Evolutionary conservation across 53 echinoderm and acorn worm species (phyloP).

Genomic region (Patiria pectinifera): DNA sequence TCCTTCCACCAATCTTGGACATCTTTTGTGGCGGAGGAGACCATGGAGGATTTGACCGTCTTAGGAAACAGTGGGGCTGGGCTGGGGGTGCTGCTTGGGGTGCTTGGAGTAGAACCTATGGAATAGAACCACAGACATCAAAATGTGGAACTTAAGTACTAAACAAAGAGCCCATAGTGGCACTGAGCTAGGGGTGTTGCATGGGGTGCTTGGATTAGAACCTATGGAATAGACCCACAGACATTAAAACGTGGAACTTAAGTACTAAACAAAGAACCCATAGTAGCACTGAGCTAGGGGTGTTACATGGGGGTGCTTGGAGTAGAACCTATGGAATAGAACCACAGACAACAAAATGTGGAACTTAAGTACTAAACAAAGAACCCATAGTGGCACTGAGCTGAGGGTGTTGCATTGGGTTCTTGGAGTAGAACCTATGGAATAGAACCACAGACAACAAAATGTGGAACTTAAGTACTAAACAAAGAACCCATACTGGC

Average conservation of each 20-base stretch:
- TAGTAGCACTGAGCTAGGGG: too few relatives aligned
- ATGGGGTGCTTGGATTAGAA: too few relatives aligned
- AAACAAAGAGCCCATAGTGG: conserved; percentile 50
- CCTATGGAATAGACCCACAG: too few relatives aligned
- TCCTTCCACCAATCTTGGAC: conserved; percentile 99
- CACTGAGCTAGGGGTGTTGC: conserved; percentile 73
- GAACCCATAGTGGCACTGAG: too few relatives aligned
- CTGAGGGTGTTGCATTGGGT: conserved; percentile 36
- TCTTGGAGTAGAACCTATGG: conserved; percentile 81
- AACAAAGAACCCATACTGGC: background rate
- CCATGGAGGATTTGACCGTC: conserved; percentile 70
- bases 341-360: too few relatives aligned
- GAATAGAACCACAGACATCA: background rate
- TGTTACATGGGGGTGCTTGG: too few relatives aligned
- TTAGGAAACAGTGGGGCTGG: conserved; percentile 87
- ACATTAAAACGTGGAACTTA: too few relatives aligned
- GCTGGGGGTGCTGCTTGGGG: conserved; percentile 75
- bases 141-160: background rate
- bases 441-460: background rate
- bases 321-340: too few relatives aligned
- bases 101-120: conserved; percentile 84
- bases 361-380: too few relatives aligned
- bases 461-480: background rate
- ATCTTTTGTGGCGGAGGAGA: conserved; percentile 84
- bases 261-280: too few relatives aligned